phyloP scores from a whole-genome alignment of 2,888 invertebrate genomes.

The Tipula helvola region DNA sequence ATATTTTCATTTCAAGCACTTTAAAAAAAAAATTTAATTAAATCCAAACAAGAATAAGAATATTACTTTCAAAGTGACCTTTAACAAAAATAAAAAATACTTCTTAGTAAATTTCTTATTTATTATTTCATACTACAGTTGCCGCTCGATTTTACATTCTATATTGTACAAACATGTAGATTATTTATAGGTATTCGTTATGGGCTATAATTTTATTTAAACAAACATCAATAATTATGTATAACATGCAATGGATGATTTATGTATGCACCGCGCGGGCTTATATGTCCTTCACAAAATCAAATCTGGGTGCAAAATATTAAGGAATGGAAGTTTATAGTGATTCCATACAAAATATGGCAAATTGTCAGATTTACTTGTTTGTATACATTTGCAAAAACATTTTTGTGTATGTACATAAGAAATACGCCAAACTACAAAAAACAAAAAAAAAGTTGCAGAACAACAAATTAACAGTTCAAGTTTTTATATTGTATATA shows the following conservation, averaged over 20 bases:
- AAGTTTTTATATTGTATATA: background rate
- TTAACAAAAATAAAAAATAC: background rate
- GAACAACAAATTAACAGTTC: slow-evolving; percentile 4
- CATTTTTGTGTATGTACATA: background rate
- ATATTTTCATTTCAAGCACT: background rate
- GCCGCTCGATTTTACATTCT: background rate
- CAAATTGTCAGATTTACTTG: too few species aligned
- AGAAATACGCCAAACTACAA: background rate
- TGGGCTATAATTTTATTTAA: background rate
- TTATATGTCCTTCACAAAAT: background rate
- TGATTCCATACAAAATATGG: too few species aligned
- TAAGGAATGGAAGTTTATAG: background rate
- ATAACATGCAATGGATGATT: background rate
- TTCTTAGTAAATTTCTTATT: background rate
- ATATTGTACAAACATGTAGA: background rate
- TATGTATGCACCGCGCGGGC: background rate
- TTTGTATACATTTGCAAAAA: too few species aligned
- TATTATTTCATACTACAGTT: background rate
- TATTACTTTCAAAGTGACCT: background rate
- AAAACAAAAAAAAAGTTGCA: background rate
- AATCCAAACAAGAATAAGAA: background rate
- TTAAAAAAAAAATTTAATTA: background rate
- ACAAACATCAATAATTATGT: background rate
- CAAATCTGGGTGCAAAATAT: background rate
- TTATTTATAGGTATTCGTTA: background rate